Percentiles rank a stretch among this genome's conserved stretches.
Conservation (phyloP, 2,797 vertebrate genomes). For the Agapornis canus region DNA sequence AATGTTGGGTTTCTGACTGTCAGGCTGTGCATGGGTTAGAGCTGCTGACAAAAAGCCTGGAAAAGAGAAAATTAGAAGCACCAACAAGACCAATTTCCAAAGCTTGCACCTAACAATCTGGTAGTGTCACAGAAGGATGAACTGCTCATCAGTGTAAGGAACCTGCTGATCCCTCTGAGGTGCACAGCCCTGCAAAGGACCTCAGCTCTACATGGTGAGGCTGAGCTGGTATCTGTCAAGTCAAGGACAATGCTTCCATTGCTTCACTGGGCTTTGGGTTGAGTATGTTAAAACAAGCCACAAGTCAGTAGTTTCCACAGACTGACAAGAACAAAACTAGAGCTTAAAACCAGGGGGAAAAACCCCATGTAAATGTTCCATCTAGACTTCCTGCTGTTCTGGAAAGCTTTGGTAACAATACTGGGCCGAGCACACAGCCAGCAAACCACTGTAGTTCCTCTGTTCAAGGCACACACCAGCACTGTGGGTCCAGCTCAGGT, state of each 20-base stretch:
- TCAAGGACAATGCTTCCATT: background rate
- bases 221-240: background rate
- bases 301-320: background rate
- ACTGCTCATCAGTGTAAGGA: background rate
- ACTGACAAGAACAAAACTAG: background rate
- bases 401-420: background rate
- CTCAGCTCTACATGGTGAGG: background rate
- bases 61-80: conserved; percentile 51
- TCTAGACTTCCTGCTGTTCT: background rate
- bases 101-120: conserved; percentile 5
- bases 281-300: background rate
- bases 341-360: background rate
- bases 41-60: conserved; percentile 35
- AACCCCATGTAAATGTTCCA: background rate
- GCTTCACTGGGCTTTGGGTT: background rate
- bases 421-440: background rate
- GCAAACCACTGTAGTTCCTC: background rate
- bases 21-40: conserved; percentile 26
- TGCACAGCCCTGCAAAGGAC: background rate
- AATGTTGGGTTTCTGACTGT: conserved; percentile 31
- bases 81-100: conserved; percentile 10
- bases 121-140: background rate
- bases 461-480: background rate
- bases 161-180: background rate
- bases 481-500: background rate